phyloP scores from a whole-genome alignment of 2,888 invertebrate species.

The Apamea anceps region DNA sequence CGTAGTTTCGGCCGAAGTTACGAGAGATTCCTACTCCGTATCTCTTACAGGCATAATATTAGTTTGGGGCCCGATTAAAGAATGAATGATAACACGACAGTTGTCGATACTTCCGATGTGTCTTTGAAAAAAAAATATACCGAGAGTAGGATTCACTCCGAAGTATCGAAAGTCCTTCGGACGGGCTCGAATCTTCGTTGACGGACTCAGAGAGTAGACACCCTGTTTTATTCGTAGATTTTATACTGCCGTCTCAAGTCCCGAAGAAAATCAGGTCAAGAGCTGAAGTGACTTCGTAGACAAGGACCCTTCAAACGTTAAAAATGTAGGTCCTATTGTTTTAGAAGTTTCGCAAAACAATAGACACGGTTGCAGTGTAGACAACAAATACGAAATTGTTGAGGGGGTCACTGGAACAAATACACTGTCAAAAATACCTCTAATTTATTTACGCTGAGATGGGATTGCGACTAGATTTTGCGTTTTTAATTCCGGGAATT shows the following conservation, averaged over 20 bases:
- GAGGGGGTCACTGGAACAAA: neutral
- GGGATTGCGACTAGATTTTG: too few species aligned
- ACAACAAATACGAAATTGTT: slow-evolving; percentile 19
- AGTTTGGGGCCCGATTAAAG: too few species aligned
- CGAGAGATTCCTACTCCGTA: too few species aligned
- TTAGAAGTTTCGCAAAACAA: slow-evolving; percentile 32
- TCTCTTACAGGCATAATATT: too few species aligned
- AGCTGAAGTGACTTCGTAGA: slow-evolving; percentile 47
- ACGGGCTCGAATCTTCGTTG: neutral
- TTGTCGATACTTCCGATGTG: too few species aligned
- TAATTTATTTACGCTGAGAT: too few species aligned
- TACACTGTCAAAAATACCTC: too few species aligned
- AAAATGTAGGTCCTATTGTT: slow-evolving; percentile 48
- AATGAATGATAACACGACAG: too few species aligned
- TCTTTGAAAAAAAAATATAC: too few species aligned
- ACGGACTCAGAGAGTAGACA: neutral
- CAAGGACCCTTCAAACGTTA: slow-evolving; percentile 34
- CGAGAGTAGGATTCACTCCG: neutral
- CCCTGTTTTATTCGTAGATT: slow-evolving; percentile 21
- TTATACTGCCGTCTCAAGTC: slow-evolving; percentile 25
- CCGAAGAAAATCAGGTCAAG: slow-evolving; percentile 50
- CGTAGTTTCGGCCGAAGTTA: too few species aligned
- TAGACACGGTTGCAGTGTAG: slow-evolving; percentile 19
- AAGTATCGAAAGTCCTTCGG: neutral
- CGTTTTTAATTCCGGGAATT: too few species aligned